Base-by-base conservation (phyloP, 1,140 invertebrate genomes). In the Dreissena polymorpha region DNA sequence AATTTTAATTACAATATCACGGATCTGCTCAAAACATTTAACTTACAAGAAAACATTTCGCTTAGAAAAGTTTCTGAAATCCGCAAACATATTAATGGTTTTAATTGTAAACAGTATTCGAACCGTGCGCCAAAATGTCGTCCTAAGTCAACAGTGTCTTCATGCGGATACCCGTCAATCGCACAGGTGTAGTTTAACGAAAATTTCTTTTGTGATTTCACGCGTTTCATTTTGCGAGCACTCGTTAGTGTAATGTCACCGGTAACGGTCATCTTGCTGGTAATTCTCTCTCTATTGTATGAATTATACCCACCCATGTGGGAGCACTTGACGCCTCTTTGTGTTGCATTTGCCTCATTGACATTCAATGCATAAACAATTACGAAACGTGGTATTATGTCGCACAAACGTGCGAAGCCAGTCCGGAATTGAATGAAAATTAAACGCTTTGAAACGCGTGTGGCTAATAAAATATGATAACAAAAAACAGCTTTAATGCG, bases 371-470 rank as follows among this genome's bases (percentile, higher is more conserved):
- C 76, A 78, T 78, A 78, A 78, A 78, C 76, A 78, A 78, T 78
- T 78, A 78, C 76, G 64, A 69, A 69, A 68, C 65, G 65, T 51
- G 68, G 69, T 65, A 78, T 78, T 78, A 78, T 50, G 53, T 65
- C 65, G 65, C 64, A 55, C 76, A 60, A 51, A 78, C 68, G 76
- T 78, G 76, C 69, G 39, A 78, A 78, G 68, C 69, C 53, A 50
- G 65, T 51, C 57, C 65, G 23, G 57, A 78, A 78, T 78, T 78
- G 76, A 78, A 69, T 53, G 68, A 57, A 78, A 78, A 78, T 78
- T 78, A 49, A 78, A 78, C 69, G 69, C 76, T 69, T 78, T 53
- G 68, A 78, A 78, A 78, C 76, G 69, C 76, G 76, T 78, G 76
- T 69, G 76, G 25, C 67, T 65, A 78, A 70, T 78, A 69, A 70